Conservation (phyloP, 2,888 invertebrate species). For the Ornithoptera alexandrae region DNA sequence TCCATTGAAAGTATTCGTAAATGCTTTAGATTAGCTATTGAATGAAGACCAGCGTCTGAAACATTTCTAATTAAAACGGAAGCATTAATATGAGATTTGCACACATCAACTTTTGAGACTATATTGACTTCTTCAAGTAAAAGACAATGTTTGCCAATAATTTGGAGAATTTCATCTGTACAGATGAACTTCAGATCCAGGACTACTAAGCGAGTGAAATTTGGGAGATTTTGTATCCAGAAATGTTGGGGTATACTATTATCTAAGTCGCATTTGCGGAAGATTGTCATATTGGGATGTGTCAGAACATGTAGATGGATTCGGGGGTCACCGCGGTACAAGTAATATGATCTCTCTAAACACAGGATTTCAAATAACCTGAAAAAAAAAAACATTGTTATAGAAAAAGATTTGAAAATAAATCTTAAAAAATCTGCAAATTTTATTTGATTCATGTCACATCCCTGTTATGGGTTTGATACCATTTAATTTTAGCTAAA, state of each 20-base stretch:
- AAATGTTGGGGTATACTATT: slow-evolving; percentile 65
- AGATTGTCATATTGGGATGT: slow-evolving; percentile 69
- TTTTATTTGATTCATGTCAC: no score
- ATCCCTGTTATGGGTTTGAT: no score
- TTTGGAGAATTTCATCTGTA: slow-evolving; percentile 73
- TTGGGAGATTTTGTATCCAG: slow-evolving; percentile 64
- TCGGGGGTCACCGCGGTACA: slow-evolving; percentile 67
- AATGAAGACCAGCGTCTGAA: slow-evolving; percentile 66
- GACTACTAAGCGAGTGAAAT: slow-evolving; percentile 60
- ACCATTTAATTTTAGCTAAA: no score
- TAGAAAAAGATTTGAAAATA: not conserved
- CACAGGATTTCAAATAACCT: slow-evolving; percentile 78
- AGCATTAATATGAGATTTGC: slow-evolving; percentile 72
- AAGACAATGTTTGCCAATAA: slow-evolving; percentile 61
- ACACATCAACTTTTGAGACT: slow-evolving; percentile 71
- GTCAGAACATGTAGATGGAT: slow-evolving; percentile 67
- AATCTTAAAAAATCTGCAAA: no score
- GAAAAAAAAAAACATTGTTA: slow-evolving; percentile 45
- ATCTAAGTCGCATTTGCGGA: slow-evolving; percentile 72
- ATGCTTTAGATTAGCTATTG: slow-evolving; percentile 61
- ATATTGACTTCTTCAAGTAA: slow-evolving; percentile 72
- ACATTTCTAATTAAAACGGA: slow-evolving; percentile 72
- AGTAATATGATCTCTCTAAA: slow-evolving; percentile 67
- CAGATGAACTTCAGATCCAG: slow-evolving; percentile 75
- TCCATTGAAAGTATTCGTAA: slow-evolving; percentile 69